Percentiles rank a stretch among this genome's conserved stretches.
Evolutionary conservation across 2,888 invertebrate species (phyloP).

Genomic region (Metallyticus violacea): DNA sequence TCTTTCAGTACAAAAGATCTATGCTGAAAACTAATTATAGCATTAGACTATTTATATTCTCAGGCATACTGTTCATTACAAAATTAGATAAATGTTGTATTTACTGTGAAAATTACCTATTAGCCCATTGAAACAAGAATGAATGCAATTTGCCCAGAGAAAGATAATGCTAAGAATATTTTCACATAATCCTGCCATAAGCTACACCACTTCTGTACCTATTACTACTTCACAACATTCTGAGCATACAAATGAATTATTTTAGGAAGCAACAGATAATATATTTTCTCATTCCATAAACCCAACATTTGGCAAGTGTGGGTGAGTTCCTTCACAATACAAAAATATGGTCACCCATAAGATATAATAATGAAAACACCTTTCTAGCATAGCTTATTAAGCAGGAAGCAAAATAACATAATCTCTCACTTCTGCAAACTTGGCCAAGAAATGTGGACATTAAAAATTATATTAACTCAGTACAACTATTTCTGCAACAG

Average conservation of each 20-base stretch:
- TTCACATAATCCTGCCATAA: not conserved
- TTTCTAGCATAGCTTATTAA: not conserved
- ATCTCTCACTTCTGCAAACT: not conserved
- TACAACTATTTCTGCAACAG: not conserved
- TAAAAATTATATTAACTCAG: not conserved
- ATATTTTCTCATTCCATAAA: not conserved
- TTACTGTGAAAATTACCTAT: too few relatives aligned
- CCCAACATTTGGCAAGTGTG: not conserved
- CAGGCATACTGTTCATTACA: too few relatives aligned
- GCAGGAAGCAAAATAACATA: not conserved
- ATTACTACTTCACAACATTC: not conserved
- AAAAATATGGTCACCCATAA: not conserved
- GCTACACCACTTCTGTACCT: not conserved
- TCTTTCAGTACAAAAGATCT: not conserved
- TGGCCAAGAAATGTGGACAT: not conserved
- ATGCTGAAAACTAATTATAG: not conserved
- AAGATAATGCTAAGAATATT: not conserved
- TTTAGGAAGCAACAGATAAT: not conserved
- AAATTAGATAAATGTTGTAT: too few relatives aligned
- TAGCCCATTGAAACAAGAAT: not conserved
- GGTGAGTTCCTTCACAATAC: not conserved
- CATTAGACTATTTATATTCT: too few relatives aligned
- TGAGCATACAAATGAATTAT: not conserved
- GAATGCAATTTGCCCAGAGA: not conserved
- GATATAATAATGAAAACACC: not conserved